Percentiles rank a stretch among this genome's conserved stretches.
Conservation (phyloP, 2,113 vertebrate species). For the Riparia riparia region DNA sequence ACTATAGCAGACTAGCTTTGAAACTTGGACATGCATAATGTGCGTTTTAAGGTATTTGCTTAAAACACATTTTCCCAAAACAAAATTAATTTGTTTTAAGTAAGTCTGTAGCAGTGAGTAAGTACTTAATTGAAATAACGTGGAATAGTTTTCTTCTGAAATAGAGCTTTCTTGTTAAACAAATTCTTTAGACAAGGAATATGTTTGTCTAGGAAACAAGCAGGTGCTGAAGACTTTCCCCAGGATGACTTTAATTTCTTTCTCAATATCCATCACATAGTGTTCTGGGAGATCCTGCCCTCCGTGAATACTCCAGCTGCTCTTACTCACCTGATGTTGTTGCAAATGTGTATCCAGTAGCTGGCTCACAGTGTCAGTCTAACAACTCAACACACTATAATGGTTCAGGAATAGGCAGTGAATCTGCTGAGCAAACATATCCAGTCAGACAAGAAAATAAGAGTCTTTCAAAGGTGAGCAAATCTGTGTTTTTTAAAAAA, state of each 20-base stretch:
- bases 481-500: neutral
- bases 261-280: conserved; percentile 58
- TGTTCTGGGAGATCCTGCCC: conserved; percentile 15
- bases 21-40: neutral
- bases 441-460: conserved; percentile 42
- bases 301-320: conserved; percentile 46
- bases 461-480: conserved; percentile 68
- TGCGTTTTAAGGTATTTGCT: neutral
- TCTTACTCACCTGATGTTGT: conserved; percentile 46
- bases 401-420: conserved; percentile 11
- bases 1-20: neutral
- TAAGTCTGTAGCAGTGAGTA: neutral
- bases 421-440: neutral
- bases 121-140: neutral
- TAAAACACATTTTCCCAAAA: neutral
- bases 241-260: conserved; percentile 38
- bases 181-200: neutral
- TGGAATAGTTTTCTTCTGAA: neutral
- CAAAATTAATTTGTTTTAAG: neutral
- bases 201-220: conserved; percentile 47
- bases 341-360: conserved; percentile 48
- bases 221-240: conserved; percentile 31
- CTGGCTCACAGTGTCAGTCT: conserved; percentile 24
- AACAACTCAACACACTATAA: neutral
- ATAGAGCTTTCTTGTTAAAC: neutral